Evolutionary conservation across 1,140 invertebrate species (phyloP).

Genomic region (Pseudomyrmex cubaensis): DNA sequence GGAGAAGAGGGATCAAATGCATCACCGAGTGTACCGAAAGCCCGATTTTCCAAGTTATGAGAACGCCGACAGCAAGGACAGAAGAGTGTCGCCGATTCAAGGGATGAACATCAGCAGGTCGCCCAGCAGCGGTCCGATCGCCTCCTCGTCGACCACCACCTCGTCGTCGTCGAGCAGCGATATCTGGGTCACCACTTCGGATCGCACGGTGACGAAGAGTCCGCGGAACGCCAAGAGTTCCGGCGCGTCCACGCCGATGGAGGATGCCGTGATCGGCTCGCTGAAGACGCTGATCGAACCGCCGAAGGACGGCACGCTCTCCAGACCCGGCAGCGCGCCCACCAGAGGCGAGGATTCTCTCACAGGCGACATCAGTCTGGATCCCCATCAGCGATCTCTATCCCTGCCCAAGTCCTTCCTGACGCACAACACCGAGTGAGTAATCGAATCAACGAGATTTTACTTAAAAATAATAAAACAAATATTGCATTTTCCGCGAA

Average conservation of each 20-base stretch:
- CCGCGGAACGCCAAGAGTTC: conserved; percentile 85
- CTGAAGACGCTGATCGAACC: conserved; percentile 79
- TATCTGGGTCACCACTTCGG: conserved; percentile 86
- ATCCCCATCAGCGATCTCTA: conserved; percentile 87
- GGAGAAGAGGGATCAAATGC: conserved; percentile 55
- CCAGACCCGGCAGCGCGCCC: conserved; percentile 86
- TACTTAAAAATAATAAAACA: no score
- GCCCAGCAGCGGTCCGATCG: conserved; percentile 73
- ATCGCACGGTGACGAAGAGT: conserved; percentile 84
- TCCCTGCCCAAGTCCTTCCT: conserved; percentile 89
- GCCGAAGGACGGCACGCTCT: conserved; percentile 80
- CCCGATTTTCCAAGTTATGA: conserved; percentile 69
- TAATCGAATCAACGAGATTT: conserved; percentile 21
- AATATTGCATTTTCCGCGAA: no score
- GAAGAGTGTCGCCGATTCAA: conserved; percentile 82
- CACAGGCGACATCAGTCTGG: conserved; percentile 78
- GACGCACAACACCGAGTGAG: conserved; percentile 82
- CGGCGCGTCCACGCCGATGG: conserved; percentile 85
- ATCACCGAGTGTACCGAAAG: conserved; percentile 67
- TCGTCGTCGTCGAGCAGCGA: conserved; percentile 86
- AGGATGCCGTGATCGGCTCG: conserved; percentile 80
- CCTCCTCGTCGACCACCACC: conserved; percentile 79
- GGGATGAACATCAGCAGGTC: conserved; percentile 77
- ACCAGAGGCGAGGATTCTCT: conserved; percentile 79
- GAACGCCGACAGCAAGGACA: conserved; percentile 66